Evolutionary conservation across 2,113 vertebrate species (phyloP), one percentile per base, ranked within the genome.

Genomic region (Psettodes erumei): DNA sequence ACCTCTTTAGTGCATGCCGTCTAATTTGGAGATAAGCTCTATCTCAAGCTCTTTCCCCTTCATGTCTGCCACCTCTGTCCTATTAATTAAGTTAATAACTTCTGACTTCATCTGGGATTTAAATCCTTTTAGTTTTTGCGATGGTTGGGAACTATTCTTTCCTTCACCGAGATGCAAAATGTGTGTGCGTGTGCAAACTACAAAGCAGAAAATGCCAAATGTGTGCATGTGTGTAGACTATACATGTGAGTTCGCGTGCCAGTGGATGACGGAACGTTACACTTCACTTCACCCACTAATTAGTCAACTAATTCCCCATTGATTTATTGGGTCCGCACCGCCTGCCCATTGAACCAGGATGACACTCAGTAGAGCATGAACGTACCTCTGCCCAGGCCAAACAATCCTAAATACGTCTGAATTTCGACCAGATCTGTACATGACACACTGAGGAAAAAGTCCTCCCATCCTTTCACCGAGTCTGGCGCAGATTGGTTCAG

Each of bases 301-400:
- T 55, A 59, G 62, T 51, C 47, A 54, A 54, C 60, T 71, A 64
- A 76, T 69, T 70, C 66, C 21, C 43, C 47, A 83, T 88, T 75
- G 75, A 91, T 90, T 65, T 70, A 68, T 63, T 33, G 27, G 55
- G n/a, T 67, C 61, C 62, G 74, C 38, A 68, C 71, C 84, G 85
- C 77, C 79, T 87, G 85, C 82, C 86, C 89, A 89, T 90, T 89
- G 79, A 88, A 16, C 76, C n/a, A n/a, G n/a, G n/a, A n/a, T n/a
- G n/a, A n/a, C n/a, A n/a, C n/a, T n/a, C n/a, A n/a, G n/a, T n/a
- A n/a, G n/a, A n/a, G n/a, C n/a, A n/a, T n/a, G n/a, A n/a, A n/a
- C n/a, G n/a, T n/a, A n/a, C n/a, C n/a, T n/a, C n/a, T n/a, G n/a
- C n/a, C n/a, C n/a, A n/a, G n/a, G n/a, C n/a, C n/a, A n/a, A n/a